These are phyloP conservation scores for Hylomyscus alleni DNA, from an alignment of 2,797 vertebrate species.

Conservation along the genomic window DNA sequence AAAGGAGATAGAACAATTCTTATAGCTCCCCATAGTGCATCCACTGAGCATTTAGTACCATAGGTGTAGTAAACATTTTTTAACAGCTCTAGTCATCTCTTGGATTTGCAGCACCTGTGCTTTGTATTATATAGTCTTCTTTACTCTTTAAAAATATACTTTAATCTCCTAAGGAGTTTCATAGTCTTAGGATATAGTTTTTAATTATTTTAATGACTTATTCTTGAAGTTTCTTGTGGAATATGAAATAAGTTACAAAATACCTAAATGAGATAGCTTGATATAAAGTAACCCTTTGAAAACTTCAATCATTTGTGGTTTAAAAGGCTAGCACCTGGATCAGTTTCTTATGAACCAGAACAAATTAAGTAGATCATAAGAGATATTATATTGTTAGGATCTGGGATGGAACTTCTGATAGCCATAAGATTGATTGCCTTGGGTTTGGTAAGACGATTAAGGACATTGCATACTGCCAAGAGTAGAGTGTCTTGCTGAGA, in stretches of 20 bases:
- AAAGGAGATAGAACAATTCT: constrained; percentile 8
- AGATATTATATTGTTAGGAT: constrained; percentile 7
- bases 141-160: no score
- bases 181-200: no score
- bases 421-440: background rate
- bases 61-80: background rate
- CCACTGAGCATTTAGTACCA: background rate
- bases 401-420: background rate
- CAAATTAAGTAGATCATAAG: background rate
- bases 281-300: constrained; percentile 15
- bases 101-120: no score
- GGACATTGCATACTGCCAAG: background rate
- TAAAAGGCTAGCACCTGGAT: background rate
- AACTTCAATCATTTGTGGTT: constrained; percentile 34
- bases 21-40: background rate
- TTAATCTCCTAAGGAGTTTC: no score
- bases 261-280: background rate
- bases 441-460: background rate
- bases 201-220: no score
- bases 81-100: no score
- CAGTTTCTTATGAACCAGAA: constrained; percentile 4
- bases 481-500: background rate
- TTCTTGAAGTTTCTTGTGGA: no score
- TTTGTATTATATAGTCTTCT: no score
- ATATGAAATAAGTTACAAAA: no score